Base-by-base conservation (phyloP, 53 echinoderm and acorn worm genomes). In the Hippasteria phrygiana region DNA sequence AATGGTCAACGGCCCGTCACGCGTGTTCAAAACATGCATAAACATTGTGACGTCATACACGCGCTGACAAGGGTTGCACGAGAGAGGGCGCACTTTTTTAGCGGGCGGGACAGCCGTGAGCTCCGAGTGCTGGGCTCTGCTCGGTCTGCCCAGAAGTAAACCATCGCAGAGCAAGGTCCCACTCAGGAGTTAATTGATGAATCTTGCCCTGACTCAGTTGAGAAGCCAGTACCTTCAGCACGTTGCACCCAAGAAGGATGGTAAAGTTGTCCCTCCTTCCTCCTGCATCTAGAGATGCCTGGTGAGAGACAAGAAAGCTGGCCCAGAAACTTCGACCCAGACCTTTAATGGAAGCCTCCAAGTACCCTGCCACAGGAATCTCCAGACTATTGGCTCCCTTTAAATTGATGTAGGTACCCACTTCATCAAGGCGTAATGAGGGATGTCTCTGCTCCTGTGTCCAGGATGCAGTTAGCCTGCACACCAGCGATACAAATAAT, bases 361-460 rank as follows among this genome's bases (percentile, higher is more conserved):
- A 17, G 12, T 32, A 80, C 1, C 80, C 80, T 28, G 33, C 80
- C 7, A 80, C 80, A 5, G 80, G 64, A n/a, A 80, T 80, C 1
- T 42, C 80, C 1, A 80, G 26, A 37, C 80, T 64, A 80, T 80
- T 80, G 3, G 80, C 80, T 1, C 80, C 80, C 11, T 38, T 13
- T 22, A 80, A 6, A 0, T 64, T 80, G 13, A 80, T 33, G 17
- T 46, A 80, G 1, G 80, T 43, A 41, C 80, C 80, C 80, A 63
- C 80, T 18, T 80, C 48, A 43, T 80, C 64, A 36, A 80, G 17
- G 1, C 14, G 80, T 63, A 14, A 80, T 80, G 0, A 80, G 29
- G 64, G 80, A n/a, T 24, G 80, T 80, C 28, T 80, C 80, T 42
- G 80, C 43, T 2, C 80, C 80, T 27, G 80, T 80, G 38, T 80